Evolutionary conservation across 1,140 invertebrate genomes (phyloP).

Genomic region (Tetragnatha versicolor): DNA sequence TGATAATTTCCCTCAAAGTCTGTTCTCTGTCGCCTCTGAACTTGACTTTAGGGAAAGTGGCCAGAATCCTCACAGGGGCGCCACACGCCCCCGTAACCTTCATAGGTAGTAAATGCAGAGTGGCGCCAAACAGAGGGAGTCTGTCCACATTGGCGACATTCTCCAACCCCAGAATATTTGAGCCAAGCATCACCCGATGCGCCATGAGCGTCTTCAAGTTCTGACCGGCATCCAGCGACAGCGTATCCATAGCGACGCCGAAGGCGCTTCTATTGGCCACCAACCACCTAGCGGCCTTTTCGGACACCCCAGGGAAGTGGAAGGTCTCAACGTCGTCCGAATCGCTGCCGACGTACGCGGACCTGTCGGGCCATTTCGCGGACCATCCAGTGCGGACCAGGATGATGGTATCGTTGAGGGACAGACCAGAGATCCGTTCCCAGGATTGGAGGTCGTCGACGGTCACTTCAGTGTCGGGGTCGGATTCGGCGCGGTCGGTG

Average conservation of each 20-base stretch:
- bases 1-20: conserved; percentile 16
- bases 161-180: conserved; percentile 70
- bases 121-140: conserved; percentile 44
- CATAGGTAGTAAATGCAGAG: conserved; percentile 56
- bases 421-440: conserved; percentile 64
- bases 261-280: conserved; percentile 68
- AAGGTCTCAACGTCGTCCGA: conserved; percentile 27
- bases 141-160: conserved; percentile 62
- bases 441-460: conserved; percentile 63
- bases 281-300: conserved; percentile 71
- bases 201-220: conserved; percentile 59
- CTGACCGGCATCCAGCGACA: conserved; percentile 68
- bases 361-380: conserved; percentile 58
- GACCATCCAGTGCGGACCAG: conserved; percentile 68
- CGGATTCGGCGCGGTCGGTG: conserved; percentile 60
- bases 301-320: conserved; percentile 66
- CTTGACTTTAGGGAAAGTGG: conserved; percentile 11
- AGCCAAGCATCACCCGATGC: conserved; percentile 65
- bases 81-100: conserved; percentile 58
- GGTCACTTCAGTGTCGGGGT: neutral
- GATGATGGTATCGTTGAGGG: conserved; percentile 63
- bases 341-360: conserved; percentile 56
- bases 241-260: conserved; percentile 72
- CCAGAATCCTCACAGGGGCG: conserved; percentile 56
- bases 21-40: neutral